A percentile compares a stretch with the other conserved stretches of the same genome.
Evolutionary conservation across 2,888 invertebrate genomes (phyloP).

Genomic region (Drosophila ezoana): DNA sequence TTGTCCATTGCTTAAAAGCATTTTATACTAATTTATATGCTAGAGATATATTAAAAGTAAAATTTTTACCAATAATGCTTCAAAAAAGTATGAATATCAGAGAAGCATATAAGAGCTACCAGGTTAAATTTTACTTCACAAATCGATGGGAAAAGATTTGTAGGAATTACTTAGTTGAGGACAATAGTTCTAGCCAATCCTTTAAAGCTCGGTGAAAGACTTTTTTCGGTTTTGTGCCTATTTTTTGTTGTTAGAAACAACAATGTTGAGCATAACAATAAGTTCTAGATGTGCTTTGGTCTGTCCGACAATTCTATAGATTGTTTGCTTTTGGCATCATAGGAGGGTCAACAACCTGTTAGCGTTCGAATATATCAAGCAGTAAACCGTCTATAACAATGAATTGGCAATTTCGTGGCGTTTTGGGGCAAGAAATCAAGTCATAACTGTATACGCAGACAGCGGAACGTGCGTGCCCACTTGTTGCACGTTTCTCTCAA

Average conservation of each 20-base stretch:
- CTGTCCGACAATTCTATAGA: constrained; percentile 31
- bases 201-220: constrained; percentile 5
- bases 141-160: constrained; percentile 1
- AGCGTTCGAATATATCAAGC: constrained; percentile 45
- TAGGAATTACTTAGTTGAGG: background rate
- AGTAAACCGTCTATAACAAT: constrained; percentile 52
- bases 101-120: no score
- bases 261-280: constrained; percentile 50
- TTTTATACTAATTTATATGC: no score
- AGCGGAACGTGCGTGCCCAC: constrained; percentile 36
- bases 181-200: constrained; percentile 10
- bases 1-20: no score
- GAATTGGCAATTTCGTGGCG: constrained; percentile 65
- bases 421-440: constrained; percentile 66
- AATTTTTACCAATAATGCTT: no score
- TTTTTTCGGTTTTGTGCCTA: constrained; percentile 11
- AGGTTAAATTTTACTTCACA: no score
- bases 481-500: constrained; percentile 42
- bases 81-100: no score
- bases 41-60: no score
- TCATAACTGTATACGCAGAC: constrained; percentile 63
- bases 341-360: constrained; percentile 42
- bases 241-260: constrained; percentile 17
- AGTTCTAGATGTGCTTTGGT: constrained; percentile 23
- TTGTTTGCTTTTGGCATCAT: constrained; percentile 19